Evolutionary conservation across 1,140 invertebrate species (phyloP).

Genomic region (Ruditapes philippinarum): DNA sequence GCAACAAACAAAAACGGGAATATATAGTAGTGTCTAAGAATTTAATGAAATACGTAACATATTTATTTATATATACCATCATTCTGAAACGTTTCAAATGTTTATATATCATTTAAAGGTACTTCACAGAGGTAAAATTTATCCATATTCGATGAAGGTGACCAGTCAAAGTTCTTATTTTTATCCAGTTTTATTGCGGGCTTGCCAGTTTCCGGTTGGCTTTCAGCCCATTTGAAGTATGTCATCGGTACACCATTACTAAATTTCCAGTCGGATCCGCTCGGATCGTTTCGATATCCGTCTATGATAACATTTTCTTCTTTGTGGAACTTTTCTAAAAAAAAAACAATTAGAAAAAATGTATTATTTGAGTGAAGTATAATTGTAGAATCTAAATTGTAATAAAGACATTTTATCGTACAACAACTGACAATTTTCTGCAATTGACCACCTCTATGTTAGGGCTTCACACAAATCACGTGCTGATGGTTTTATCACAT

Average conservation of each 20-base stretch:
- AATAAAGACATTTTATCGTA: no score
- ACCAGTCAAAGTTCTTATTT: background rate
- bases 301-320: background rate
- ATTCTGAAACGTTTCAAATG: no score
- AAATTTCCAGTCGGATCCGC: background rate
- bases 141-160: background rate
- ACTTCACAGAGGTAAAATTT: background rate
- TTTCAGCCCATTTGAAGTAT: background rate
- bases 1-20: no score
- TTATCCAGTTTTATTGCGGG: background rate
- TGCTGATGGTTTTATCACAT: no score
- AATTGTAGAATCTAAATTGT: no score
- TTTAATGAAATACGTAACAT: no score
- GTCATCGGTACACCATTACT: background rate
- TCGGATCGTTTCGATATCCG: background rate
- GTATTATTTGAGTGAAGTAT: no score
- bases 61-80: no score
- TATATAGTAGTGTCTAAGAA: no score
- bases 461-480: no score
- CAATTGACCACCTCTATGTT: no score
- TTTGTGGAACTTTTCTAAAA: background rate
- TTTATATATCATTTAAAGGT: background rate
- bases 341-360: background rate
- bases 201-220: background rate
- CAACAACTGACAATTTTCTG: no score